Base-by-base conservation (phyloP, 2,797 vertebrate genomes). In the Enteromius afrohamiltoni region DNA sequence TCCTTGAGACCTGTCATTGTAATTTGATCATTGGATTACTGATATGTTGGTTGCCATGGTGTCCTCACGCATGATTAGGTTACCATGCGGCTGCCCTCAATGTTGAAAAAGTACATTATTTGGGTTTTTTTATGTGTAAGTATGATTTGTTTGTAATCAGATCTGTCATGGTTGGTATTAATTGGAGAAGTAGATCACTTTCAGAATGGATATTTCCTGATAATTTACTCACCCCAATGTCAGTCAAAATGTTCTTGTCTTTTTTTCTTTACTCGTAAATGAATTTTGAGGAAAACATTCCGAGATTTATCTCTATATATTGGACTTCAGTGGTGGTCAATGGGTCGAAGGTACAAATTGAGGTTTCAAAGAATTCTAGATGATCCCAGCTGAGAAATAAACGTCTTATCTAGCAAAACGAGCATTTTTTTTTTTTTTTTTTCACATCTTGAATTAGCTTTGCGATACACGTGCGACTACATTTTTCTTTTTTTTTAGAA, bases 31-130 rank as follows among this genome's bases (percentile, higher is more conserved):
- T 67, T 79, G 74, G 79, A 78, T 86, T 85, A 85, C 79, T 84
- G 86, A 87, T 84, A 83, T 85, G 71, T 81, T 86, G 67, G 82
- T 88, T 87, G 82, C 84, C 77, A 88, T 88, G 86, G 86, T 29
- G 40, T 73, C 84, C 79, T 78, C 67, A 47, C 5, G 45, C 86
- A 74, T 77, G 84, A 87, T 87, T 83, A 51, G 78, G 79, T 88
- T 88, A 88, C 86, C 60, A 47, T 83, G 84, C 45, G 51, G 60
- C 45, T 86, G 29, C 40, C 60, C 49, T 84, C 26, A 31, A 49
- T 23, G 60, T 42, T 80, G 4, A 11, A 77, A 77, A 75, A 78
- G 42, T 84, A 77, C 62, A 84, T 69, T 31, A 62, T 11, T 51
- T 26, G 23, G 11, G 67, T 69, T 23, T 49, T 47, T 60, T 53